Evolutionary conservation across 2,113 vertebrate genomes (phyloP), one percentile per base, ranked within the genome.

Genomic region (Strix uralensis): DNA sequence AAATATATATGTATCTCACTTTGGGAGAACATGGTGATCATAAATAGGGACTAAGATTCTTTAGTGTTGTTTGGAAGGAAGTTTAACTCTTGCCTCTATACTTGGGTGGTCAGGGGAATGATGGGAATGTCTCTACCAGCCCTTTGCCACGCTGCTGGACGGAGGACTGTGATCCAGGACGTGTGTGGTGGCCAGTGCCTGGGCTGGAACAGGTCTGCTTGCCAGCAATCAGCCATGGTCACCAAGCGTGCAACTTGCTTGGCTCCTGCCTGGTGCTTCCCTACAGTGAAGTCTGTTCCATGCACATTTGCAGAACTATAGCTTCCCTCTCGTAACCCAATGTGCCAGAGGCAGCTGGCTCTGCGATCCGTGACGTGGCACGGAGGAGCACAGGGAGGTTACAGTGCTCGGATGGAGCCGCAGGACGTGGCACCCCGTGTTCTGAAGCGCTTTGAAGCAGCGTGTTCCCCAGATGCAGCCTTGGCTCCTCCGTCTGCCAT

Each of bases 321-420:
- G 38, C 73, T 88, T 44, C 54, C 70, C 81, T 40, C n/a, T 15
- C 0, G 0, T 22, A 49, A 58, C 51, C 46, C 61, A 0, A 0
- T 0, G 9, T 36, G 36, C 88, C 36, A 13, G 59, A 36, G 78
- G 77, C 77, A 61, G 66, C 55, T 4, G 18, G 80, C 3, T 7
- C 58, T 58, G 75, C 0, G 6, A 9, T 7, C 54, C 0, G 0
- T 25, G 70, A 17, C 4, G 5, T 52, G 86, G 42, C 19, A 1
- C 2, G 25, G 22, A 9, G 15, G 69, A 66, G 73, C 14, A 0
- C 1, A 0, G 46, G 1, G 36, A 62, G 83, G 29, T 25, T 22
- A 4, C 40, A 2, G 67, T 0, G 29, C 94, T 59, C 19, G 4
- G 81, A 1, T 1, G 11, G 77, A 80, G 40, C 88, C 0, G 1